Conservation (phyloP, 2,888 invertebrate genomes). For the Peribatodes rhomboidaria region DNA sequence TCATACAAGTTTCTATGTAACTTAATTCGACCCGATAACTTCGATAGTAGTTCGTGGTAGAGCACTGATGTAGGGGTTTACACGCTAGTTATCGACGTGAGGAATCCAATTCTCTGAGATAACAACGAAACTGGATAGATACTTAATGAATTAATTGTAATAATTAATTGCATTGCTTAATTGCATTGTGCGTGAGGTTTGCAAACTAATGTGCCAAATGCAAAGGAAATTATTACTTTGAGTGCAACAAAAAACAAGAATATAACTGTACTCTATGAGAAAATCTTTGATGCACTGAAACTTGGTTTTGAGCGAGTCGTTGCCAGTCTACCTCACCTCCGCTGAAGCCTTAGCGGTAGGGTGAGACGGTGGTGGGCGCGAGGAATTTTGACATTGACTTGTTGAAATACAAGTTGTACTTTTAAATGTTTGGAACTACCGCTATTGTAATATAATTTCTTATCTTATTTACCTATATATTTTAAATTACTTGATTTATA, state of each 20-base stretch:
- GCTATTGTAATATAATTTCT: background rate
- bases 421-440: background rate
- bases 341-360: background rate
- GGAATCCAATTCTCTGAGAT: background rate
- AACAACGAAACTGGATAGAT: background rate
- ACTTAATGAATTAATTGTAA: too few species aligned
- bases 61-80: background rate
- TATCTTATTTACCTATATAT: background rate
- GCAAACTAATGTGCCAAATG: slow-evolving; percentile 24
- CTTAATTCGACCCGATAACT: background rate
- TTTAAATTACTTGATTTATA: background rate
- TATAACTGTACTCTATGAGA: background rate
- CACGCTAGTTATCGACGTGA: background rate
- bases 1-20: background rate
- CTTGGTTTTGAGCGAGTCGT: background rate
- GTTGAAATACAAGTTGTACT: background rate
- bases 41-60: background rate
- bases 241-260: background rate
- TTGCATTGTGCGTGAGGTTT: slow-evolving; percentile 1
- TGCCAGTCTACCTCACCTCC: background rate
- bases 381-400: background rate
- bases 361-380: background rate
- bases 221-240: background rate
- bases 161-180: too few species aligned
- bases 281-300: background rate